These are phyloP conservation scores for Erebia epiphron DNA, from an alignment of 2,888 invertebrate genomes.

Conservation along the genomic window DNA sequence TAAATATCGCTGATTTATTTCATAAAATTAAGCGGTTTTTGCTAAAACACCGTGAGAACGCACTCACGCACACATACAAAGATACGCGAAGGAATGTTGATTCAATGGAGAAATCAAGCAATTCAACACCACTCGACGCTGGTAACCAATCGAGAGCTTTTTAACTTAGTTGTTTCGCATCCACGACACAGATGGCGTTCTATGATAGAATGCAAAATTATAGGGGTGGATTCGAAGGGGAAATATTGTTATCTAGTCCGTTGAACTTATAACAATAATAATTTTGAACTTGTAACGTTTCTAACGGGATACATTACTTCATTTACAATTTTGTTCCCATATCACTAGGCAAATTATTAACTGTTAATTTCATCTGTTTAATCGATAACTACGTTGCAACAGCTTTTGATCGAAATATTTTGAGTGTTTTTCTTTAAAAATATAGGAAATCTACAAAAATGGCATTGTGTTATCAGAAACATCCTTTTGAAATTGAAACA, in stretches of 20 bases:
- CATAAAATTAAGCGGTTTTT: slow-evolving; percentile 49
- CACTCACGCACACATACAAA: slow-evolving; percentile 68
- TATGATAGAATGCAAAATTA: slow-evolving; percentile 33
- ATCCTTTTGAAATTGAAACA: slow-evolving; percentile 75
- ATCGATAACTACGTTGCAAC: slow-evolving; percentile 43
- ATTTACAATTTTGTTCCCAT: slow-evolving; percentile 5
- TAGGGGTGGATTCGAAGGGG: slow-evolving; percentile 53
- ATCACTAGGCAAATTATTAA: neutral
- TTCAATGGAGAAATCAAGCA: slow-evolving; percentile 82
- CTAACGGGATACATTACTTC: slow-evolving; percentile 1
- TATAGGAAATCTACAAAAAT: slow-evolving; percentile 39
- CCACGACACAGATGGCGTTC: slow-evolving; percentile 68
- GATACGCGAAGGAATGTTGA: slow-evolving; percentile 81
- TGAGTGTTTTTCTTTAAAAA: slow-evolving; percentile 36
- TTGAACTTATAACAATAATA: slow-evolving; percentile 35
- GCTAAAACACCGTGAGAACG: slow-evolving; percentile 68
- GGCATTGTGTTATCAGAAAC: slow-evolving; percentile 74
- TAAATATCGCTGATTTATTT: slow-evolving; percentile 55
- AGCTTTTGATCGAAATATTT: neutral
- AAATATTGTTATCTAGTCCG: slow-evolving; percentile 39
- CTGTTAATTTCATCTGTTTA: slow-evolving; percentile 38
- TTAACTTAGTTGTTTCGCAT: slow-evolving; percentile 56
- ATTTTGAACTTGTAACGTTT: slow-evolving; percentile 31
- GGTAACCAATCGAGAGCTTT: slow-evolving; percentile 73
- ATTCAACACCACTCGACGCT: slow-evolving; percentile 66